Base-by-base conservation (phyloP, 2,797 vertebrate genomes). In the Sternotherus odoratus region DNA sequence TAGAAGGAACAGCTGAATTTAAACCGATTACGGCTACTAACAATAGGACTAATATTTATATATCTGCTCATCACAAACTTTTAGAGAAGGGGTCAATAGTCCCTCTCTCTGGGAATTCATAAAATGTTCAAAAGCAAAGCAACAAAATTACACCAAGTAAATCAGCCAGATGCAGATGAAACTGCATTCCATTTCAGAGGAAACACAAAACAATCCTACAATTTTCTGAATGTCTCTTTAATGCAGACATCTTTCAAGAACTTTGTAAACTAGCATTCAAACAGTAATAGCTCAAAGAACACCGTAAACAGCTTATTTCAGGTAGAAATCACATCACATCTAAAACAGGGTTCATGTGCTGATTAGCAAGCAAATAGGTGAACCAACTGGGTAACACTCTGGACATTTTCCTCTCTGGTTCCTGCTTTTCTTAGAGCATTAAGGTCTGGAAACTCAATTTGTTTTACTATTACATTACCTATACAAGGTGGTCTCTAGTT, bases 231-330 rank as follows among this genome's bases (percentile, higher is more conserved):
- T 69, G 87, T 48, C 89, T 89, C 94, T 95, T 95, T 94, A 96
- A 95, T 87, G 63, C 66, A 86, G 77, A 91, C 78, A 85, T 91
- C 26, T 95, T 93, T 96, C 66, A 84, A 88, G 89, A 97, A 96
- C 77, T 97, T 96, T 82, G 91, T 88, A 93, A 97, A 79, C 77
- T 78, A 87, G 30, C 60, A 95, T 95, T 97, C 1, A 0, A 95
- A 82, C 50, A 81, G 17, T 87, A 97, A 93, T 92, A 95, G 90
- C 51, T 46, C 50, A 56, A 1, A 91, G 85, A 92, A 94, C 82
- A 89, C 75, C 82, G 86, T 93, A 97, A 96, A 96, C 91, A 96
- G 43, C 50, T 96, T 97, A 96, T 94, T 95, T 97, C 82, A 95
- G 90, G 91, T 79, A 96, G 63, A 96, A 97, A 96, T 93, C 91